Evolutionary conservation across 2,113 vertebrate species (phyloP).

Genomic region (Tympanuchus pallidicinctus): DNA sequence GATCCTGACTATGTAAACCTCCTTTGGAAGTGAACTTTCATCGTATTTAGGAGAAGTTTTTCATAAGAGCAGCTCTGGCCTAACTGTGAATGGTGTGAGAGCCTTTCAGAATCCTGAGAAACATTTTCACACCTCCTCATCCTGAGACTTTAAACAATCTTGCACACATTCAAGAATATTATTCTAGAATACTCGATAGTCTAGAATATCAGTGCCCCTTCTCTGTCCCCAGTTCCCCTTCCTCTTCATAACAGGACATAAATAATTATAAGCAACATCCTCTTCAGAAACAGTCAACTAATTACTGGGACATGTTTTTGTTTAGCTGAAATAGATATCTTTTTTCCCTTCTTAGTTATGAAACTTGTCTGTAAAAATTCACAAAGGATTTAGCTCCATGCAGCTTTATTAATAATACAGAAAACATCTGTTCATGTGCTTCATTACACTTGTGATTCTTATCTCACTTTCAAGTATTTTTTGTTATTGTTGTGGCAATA

Average conservation of each 20-base stretch:
- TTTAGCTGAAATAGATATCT: not conserved
- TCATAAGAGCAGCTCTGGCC: not conserved
- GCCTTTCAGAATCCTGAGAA: not conserved
- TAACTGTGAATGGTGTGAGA: not conserved
- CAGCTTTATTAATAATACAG: not conserved
- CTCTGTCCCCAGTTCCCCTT: not conserved
- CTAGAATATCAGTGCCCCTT: not conserved
- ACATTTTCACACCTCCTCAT: not conserved
- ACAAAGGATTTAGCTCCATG: not conserved
- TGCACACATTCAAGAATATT: not conserved
- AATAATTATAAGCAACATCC: not conserved
- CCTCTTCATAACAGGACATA: not conserved
- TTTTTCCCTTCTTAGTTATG: not conserved
- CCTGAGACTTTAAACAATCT: not conserved
- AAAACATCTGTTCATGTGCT: constrained; percentile 20
- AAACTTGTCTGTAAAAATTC: not conserved
- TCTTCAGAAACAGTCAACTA: not conserved
- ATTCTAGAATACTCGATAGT: not conserved
- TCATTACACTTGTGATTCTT: not conserved
- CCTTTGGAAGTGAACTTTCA: not conserved
- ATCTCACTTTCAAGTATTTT: constrained; percentile 14
- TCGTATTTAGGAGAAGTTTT: not conserved
- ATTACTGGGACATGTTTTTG: not conserved
- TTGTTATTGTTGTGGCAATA: not conserved
- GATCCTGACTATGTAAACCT: not conserved